Conservation (phyloP, 2,888 invertebrate genomes). For the Orthosia cruda region DNA sequence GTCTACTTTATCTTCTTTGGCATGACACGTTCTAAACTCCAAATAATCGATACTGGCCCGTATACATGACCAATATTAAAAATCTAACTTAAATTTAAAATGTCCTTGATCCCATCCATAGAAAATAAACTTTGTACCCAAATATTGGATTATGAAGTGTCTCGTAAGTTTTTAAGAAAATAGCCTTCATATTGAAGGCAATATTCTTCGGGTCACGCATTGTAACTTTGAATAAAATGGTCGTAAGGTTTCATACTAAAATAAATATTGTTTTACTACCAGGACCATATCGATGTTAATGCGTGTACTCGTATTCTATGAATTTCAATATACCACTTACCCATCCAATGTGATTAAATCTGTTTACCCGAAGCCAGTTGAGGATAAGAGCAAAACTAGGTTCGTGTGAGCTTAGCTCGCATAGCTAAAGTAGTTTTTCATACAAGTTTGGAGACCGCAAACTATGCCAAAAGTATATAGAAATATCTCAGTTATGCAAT, state of each 20-base stretch:
- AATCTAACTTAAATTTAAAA: background rate
- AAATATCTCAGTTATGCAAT: too few species aligned
- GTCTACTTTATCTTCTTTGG: too few species aligned
- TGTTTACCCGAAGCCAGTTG: too few species aligned
- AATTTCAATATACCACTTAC: background rate
- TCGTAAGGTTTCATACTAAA: background rate
- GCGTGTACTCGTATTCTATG: background rate
- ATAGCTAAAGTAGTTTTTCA: too few species aligned
- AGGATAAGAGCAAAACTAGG: too few species aligned
- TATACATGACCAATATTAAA: background rate
- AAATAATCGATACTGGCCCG: too few species aligned
- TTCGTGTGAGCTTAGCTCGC: too few species aligned
- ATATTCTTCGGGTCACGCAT: background rate
- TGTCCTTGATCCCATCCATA: background rate
- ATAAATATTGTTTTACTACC: constrained; percentile 17
- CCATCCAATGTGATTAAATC: background rate
- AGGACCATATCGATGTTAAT: background rate
- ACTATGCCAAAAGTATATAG: too few species aligned
- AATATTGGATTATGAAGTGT: constrained; percentile 8
- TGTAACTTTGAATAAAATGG: constrained; percentile 19
- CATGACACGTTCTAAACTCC: too few species aligned
- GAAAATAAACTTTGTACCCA: background rate
- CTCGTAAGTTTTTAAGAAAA: constrained; percentile 31
- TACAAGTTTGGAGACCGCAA: too few species aligned
- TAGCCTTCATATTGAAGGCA: constrained; percentile 10